Conservation (phyloP, 2,888 invertebrate genomes). For the Ennomos erosarius region DNA sequence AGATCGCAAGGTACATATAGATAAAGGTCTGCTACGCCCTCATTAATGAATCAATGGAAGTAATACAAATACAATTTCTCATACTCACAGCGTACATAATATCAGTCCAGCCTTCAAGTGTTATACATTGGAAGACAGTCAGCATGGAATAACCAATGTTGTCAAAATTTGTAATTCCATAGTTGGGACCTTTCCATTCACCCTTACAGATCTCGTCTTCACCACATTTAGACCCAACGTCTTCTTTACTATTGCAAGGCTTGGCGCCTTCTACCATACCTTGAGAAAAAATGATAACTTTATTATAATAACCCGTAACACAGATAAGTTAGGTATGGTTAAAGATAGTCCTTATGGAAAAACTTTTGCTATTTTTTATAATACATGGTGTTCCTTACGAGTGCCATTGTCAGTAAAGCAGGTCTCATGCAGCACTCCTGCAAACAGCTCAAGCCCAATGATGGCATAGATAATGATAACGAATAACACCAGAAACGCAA, state of each 20-base stretch:
- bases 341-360: too few relatives aligned
- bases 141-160: slow-evolving; percentile 99
- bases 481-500: slow-evolving; percentile 98
- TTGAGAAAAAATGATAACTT: too few relatives aligned
- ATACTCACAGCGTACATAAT: slow-evolving; percentile 94
- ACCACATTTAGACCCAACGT: slow-evolving; percentile 88
- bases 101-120: slow-evolving; percentile 99
- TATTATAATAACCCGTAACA: too few relatives aligned
- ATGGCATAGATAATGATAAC: slow-evolving; percentile 99
- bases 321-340: too few relatives aligned
- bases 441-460: slow-evolving; percentile 98
- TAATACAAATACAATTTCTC: background rate
- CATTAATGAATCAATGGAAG: too few relatives aligned
- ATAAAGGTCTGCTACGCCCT: too few relatives aligned
- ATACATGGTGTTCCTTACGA: slow-evolving; percentile 79
- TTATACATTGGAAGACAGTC: slow-evolving; percentile 99
- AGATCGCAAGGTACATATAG: too few relatives aligned
- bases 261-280: slow-evolving; percentile 51
- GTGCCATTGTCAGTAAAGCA: slow-evolving; percentile 91
- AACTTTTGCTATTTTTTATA: too few relatives aligned
- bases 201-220: slow-evolving; percentile 81
- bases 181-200: slow-evolving; percentile 92
- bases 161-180: slow-evolving; percentile 99
- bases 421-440: slow-evolving; percentile 96
- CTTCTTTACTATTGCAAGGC: slow-evolving; percentile 85